Percentiles rank a stretch among this genome's conserved stretches.
phyloP scores from a whole-genome alignment of 2,113 vertebrate genomes.

The Fukomys damarensis region DNA sequence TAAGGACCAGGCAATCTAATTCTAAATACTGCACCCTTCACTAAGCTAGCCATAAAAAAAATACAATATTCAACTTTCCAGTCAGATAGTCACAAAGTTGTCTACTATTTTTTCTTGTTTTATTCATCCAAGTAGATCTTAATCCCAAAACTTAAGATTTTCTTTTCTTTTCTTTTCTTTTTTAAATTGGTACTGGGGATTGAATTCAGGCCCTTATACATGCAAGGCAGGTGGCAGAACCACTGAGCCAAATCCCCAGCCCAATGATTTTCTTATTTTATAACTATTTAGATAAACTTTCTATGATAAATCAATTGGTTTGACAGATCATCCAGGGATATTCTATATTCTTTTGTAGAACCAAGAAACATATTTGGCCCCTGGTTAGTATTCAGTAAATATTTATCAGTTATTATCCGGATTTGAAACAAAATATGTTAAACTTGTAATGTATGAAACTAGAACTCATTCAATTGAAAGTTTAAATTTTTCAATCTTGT shows the following conservation, averaged over 20 bases:
- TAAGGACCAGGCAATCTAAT: neutral
- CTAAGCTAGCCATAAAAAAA: neutral
- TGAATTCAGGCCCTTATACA: too few relatives aligned
- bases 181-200: too few relatives aligned
- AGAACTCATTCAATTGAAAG: neutral
- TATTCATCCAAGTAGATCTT: neutral
- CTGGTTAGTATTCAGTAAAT: neutral
- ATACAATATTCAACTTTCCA: neutral
- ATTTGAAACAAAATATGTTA: neutral
- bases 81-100: neutral
- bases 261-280: neutral
- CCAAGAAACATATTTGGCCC: neutral
- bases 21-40: neutral
- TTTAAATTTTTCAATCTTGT: neutral
- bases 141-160: slow-evolving; percentile 28
- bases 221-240: too few relatives aligned
- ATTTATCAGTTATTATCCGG: neutral
- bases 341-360: neutral
- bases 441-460: slow-evolving; percentile 5
- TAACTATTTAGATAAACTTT: neutral
- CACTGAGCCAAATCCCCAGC: too few relatives aligned
- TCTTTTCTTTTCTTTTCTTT: too few relatives aligned
- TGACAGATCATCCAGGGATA: neutral
- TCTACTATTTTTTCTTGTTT: neutral
- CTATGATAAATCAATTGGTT: neutral